Percentiles rank a stretch among this genome's conserved stretches.
These are phyloP conservation scores for Chamaetylas fuelleborni DNA, from an alignment of 2,113 vertebrate genomes.

Conservation along the genomic window DNA sequence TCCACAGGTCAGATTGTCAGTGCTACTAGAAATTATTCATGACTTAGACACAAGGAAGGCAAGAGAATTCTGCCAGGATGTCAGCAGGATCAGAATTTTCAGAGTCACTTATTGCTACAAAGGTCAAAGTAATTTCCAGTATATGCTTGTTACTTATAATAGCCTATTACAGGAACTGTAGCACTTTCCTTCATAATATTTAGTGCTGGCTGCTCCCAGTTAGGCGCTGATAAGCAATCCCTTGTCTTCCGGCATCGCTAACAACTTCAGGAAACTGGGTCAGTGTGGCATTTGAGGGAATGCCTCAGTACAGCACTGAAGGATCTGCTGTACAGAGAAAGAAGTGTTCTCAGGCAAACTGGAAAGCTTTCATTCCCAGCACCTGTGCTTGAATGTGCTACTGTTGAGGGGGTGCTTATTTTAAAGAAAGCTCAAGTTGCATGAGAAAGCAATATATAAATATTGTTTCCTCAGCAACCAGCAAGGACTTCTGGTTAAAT, in stretches of 20 bases:
- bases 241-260: background rate
- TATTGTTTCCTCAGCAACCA: slow-evolving; percentile 32
- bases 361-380: background rate
- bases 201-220: background rate
- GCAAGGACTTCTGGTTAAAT: background rate
- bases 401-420: background rate
- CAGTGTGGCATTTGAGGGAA: slow-evolving; percentile 40
- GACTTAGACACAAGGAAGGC: background rate
- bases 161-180: background rate
- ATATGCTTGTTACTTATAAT: background rate
- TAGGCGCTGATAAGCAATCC: background rate
- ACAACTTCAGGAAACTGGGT: slow-evolving; percentile 46
- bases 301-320: background rate
- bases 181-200: background rate
- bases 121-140: background rate
- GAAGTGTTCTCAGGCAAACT: background rate
- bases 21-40: background rate
- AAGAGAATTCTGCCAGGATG: background rate
- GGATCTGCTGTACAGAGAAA: background rate
- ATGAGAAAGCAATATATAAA: background rate
- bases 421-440: background rate
- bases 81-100: background rate
- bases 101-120: background rate
- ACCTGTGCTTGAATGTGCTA: background rate
- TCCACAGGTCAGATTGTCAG: background rate